Base-by-base conservation (phyloP, 2,888 invertebrate genomes). In the Lepidocyrtinus sp. region DNA sequence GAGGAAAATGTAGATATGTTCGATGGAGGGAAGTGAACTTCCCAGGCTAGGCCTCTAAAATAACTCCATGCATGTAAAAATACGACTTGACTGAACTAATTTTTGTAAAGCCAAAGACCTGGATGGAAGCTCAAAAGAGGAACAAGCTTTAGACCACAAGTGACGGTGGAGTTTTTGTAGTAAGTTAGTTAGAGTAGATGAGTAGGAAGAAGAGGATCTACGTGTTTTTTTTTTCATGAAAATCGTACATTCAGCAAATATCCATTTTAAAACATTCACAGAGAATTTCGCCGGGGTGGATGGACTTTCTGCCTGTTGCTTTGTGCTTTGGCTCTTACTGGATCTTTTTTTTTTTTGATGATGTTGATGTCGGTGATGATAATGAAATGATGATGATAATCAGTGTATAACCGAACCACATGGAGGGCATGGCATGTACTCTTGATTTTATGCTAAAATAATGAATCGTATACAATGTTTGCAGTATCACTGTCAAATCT, bases 21-120 rank as follows among this genome's bases (percentile, higher is more conserved):
- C 19, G 69, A 64, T 64, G 75, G 69, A 76, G 77, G 71, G 71
- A 77, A 77, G 71, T 71, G 71, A 77, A 77, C 77, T 71, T 69
- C 55, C 69, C 76, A 27, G 26, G 68, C 50, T 27, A 9, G 27
- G 27, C 50, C 45, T 19, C 26, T 46, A 36, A 22, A 36, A 36
- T 36, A 36, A 12, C 36, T 36, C 12, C 36, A 36, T 36, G 5
- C 36, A 36, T 36, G 36, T 36, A 36, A 36, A 36, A 36, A 36
- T 36, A 36, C 36, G 69, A 69, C 63, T 45, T 76, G 63, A 63
- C 22, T 76, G 70, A 76, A 76, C 75, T 76, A 76, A 76, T 76
- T 75, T 76, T 69, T 76, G 46, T 64, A 67, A 75, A 63, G 75
- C 68, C 75, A 69, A 70, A 76, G 55, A 67, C 75, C 69, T 25